Percentiles rank a stretch among this genome's conserved stretches.
Evolutionary conservation across 1,140 invertebrate species (phyloP).

Genomic region (Camponotus floridanus): DNA sequence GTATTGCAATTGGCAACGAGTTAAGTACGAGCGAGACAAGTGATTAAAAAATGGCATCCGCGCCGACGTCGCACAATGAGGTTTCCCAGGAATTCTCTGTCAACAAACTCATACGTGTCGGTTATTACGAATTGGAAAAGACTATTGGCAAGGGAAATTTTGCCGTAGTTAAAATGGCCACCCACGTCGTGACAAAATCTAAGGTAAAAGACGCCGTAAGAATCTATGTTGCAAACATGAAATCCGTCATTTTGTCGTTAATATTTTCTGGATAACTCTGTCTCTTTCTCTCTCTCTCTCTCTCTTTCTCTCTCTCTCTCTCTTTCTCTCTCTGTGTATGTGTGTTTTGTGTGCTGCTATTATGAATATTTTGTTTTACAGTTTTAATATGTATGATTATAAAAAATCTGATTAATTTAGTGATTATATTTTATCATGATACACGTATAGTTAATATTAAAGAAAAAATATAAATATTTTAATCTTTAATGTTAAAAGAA

Average conservation of each 20-base stretch:
- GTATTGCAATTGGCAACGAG: slow-evolving; percentile 82
- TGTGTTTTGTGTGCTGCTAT: too few relatives aligned
- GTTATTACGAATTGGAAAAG: slow-evolving; percentile 98
- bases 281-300: neutral
- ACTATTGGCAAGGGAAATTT: slow-evolving; percentile 99
- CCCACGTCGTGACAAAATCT: slow-evolving; percentile 98
- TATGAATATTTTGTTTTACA: slow-evolving; percentile 37
- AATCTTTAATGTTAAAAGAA: neutral
- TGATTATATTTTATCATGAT: slow-evolving; percentile 2
- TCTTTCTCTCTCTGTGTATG: slow-evolving; percentile 16
- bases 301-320: too few relatives aligned
- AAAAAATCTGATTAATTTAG: neutral
- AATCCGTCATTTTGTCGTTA: slow-evolving; percentile 77
- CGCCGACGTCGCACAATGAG: slow-evolving; percentile 85
- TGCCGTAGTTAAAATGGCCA: slow-evolving; percentile 98
- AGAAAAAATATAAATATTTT: neutral
- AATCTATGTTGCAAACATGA: slow-evolving; percentile 63
- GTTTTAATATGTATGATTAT: neutral
- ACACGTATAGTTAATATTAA: neutral
- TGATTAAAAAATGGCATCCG: slow-evolving; percentile 86
- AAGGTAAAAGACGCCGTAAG: slow-evolving; percentile 90
- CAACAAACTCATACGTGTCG: slow-evolving; percentile 95
- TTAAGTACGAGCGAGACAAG: slow-evolving; percentile 81
- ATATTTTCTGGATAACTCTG: slow-evolving; percentile 66
- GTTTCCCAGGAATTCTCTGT: slow-evolving; percentile 86